Conservation (phyloP, 2,797 vertebrate species). For the Gallirallus australis region DNA sequence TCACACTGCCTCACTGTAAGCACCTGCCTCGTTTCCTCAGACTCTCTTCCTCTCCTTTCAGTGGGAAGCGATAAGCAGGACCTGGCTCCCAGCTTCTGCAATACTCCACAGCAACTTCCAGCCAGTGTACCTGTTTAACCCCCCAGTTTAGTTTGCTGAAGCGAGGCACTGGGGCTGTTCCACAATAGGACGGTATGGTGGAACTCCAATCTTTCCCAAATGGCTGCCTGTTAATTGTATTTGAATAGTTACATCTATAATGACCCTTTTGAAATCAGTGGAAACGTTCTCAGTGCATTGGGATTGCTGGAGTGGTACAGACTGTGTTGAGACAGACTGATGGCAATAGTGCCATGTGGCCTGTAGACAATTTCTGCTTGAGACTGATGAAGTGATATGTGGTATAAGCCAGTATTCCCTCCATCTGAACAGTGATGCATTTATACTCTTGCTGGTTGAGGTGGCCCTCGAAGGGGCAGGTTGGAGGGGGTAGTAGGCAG, state of each 20-base stretch:
- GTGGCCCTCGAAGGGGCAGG: neutral
- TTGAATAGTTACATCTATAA: neutral
- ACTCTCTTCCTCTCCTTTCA: neutral
- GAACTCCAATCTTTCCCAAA: neutral
- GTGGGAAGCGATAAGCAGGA: neutral
- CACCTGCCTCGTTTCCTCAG: neutral
- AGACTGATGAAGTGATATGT: neutral
- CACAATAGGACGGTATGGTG: neutral
- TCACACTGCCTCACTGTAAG: neutral
- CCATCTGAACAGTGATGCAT: neutral
- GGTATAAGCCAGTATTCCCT: neutral
- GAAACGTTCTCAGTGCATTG: neutral
- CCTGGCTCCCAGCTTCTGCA: neutral
- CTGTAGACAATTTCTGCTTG: neutral
- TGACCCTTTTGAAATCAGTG: neutral
- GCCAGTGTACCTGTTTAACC: neutral
- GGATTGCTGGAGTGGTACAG: neutral
- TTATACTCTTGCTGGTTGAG: neutral
- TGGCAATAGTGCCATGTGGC: accelerated
- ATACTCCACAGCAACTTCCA: neutral
- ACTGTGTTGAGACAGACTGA: neutral
- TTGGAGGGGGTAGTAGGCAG: neutral
- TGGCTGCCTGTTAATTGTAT: neutral
- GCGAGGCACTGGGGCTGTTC: neutral
- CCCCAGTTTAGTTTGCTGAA: neutral